Evolutionary conservation across 2,797 vertebrate species (phyloP).

Genomic region (Semaprochilodus insignis): DNA sequence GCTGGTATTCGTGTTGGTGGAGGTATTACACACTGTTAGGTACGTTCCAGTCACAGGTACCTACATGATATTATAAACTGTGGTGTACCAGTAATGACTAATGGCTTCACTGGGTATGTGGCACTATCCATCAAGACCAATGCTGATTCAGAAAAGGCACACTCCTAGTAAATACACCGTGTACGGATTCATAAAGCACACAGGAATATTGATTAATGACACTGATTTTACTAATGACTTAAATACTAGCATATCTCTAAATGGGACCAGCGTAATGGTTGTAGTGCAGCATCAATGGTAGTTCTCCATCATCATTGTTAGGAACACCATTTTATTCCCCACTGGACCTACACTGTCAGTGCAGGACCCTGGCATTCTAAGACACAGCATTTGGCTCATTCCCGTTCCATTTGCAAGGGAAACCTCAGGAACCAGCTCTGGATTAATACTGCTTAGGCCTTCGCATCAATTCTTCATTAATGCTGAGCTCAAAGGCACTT

Average conservation of each 20-base stretch:
- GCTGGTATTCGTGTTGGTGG: too few species aligned
- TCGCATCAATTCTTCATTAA: slow-evolving; percentile 64
- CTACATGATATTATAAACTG: too few species aligned
- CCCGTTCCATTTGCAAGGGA: slow-evolving; percentile 58
- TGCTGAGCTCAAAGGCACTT: slow-evolving; percentile 55
- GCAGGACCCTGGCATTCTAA: slow-evolving; percentile 17
- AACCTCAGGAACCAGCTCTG: slow-evolving; percentile 46
- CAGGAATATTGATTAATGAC: too few species aligned
- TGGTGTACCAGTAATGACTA: too few species aligned
- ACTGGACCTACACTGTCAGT: slow-evolving; percentile 25
- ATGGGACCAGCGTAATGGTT: neutral
- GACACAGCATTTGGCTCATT: slow-evolving; percentile 60
- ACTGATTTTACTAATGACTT: neutral
- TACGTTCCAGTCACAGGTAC: too few species aligned
- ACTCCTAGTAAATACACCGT: too few species aligned
- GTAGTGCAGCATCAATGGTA: neutral
- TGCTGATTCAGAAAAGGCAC: too few species aligned
- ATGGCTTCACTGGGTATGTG: too few species aligned
- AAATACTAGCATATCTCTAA: neutral
- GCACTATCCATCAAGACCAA: too few species aligned
- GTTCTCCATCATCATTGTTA: neutral
- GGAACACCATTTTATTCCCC: neutral
- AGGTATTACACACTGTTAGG: too few species aligned
- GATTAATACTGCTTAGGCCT: slow-evolving; percentile 62
- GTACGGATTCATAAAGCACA: too few species aligned